These are phyloP conservation scores for Gallinago stenura DNA, from an alignment of 2,797 vertebrate genomes.

Conservation along the genomic window DNA sequence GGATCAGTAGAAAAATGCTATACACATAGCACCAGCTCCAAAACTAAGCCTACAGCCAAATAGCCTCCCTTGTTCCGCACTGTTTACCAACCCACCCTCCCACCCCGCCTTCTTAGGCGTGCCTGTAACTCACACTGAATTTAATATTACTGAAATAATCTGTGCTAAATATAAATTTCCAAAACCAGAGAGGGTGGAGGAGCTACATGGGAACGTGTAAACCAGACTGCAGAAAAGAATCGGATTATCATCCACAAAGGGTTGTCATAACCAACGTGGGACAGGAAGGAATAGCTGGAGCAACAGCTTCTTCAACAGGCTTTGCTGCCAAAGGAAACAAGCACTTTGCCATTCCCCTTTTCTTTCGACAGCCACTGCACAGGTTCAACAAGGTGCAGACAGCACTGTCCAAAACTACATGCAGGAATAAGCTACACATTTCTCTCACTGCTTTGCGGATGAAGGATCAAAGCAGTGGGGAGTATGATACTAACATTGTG, in stretches of 20 bases:
- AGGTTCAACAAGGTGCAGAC: neutral
- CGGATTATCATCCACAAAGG: neutral
- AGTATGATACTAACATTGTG: neutral
- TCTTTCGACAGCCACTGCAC: neutral
- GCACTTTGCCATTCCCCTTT: neutral
- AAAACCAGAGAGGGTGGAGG: neutral
- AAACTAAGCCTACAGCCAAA: neutral
- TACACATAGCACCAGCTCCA: neutral
- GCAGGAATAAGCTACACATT: neutral
- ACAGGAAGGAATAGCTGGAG: neutral
- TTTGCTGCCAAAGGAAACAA: neutral
- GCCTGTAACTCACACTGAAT: neutral
- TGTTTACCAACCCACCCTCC: neutral
- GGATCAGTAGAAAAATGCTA: neutral
- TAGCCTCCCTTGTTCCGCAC: fast-evolving
- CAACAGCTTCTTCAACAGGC: neutral
- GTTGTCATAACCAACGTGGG: neutral
- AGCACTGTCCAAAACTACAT: neutral
- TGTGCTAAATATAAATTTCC: neutral
- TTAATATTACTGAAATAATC: neutral
- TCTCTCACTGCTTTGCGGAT: neutral
- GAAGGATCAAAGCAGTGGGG: neutral
- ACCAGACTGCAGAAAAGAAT: neutral
- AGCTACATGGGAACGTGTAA: neutral
- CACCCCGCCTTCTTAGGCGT: neutral